A percentile compares a stretch with the other conserved stretches of the same genome.
phyloP scores from a whole-genome alignment of 2,113 vertebrate species.

The pig (Sus scrofa) region T2T-Sscrofa CM000817.6:64116501-64117000 shows the following conservation, averaged over 20 bases:
- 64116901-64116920: too few species aligned
- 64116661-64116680: neutral
- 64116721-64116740: neutral
- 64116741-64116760: neutral
- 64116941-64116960: too few species aligned
- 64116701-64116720: neutral
- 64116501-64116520: neutral
- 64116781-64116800: too few species aligned
- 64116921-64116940: too few species aligned
- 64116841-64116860: too few species aligned
- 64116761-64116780: too few species aligned
- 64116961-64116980: too few species aligned
- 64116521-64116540: neutral
- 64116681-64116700: neutral
- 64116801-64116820: too few species aligned
- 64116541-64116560: neutral
- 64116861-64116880: too few species aligned
- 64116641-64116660: neutral
- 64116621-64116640: neutral
- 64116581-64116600: neutral
- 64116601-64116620: neutral
- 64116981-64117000: too few species aligned
- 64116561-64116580: neutral
- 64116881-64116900: too few species aligned
- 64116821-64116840: too few species aligned